Conservation (phyloP, 2,113 vertebrate genomes). For the Silurus asotus region DNA sequence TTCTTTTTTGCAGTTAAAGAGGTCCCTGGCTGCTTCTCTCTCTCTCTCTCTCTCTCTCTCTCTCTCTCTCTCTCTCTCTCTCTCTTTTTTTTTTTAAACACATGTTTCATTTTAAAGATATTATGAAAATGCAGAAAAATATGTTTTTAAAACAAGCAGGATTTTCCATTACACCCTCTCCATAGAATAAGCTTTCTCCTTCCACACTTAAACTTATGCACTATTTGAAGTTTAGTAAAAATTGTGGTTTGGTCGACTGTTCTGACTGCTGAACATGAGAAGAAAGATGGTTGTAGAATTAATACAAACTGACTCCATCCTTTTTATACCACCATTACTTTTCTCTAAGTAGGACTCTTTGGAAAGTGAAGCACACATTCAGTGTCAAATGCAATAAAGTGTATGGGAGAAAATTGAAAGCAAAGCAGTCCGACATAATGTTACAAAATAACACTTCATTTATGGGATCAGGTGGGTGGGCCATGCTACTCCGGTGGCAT, state of each 20-base stretch:
- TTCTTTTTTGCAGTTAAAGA: neutral
- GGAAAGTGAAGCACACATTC: conserved; percentile 25
- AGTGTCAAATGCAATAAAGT: conserved; percentile 24
- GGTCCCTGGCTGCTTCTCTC: neutral
- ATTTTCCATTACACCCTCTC: conserved; percentile 10
- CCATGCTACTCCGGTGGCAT: conserved; percentile 55
- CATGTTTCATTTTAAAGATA: neutral
- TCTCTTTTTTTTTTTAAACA: neutral
- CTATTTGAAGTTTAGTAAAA: conserved; percentile 5
- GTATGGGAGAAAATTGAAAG: conserved; percentile 14
- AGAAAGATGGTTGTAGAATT: conserved; percentile 22
- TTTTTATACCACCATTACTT: conserved; percentile 44
- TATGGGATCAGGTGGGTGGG: conserved; percentile 61
- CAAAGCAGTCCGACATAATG: conserved; percentile 21
- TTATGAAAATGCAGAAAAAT: neutral
- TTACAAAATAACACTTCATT: conserved; percentile 52
- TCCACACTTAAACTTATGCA: neutral
- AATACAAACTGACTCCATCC: conserved; percentile 32
- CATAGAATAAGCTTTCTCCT: neutral
- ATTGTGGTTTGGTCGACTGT: conserved; percentile 5
- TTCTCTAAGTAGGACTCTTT: neutral
- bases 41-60: no score
- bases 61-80: no score
- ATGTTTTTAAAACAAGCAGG: conserved; percentile 16
- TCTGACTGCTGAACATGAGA: conserved; percentile 16